Conservation (phyloP, 2,888 invertebrate genomes). For the Nomada ferruginata region DNA sequence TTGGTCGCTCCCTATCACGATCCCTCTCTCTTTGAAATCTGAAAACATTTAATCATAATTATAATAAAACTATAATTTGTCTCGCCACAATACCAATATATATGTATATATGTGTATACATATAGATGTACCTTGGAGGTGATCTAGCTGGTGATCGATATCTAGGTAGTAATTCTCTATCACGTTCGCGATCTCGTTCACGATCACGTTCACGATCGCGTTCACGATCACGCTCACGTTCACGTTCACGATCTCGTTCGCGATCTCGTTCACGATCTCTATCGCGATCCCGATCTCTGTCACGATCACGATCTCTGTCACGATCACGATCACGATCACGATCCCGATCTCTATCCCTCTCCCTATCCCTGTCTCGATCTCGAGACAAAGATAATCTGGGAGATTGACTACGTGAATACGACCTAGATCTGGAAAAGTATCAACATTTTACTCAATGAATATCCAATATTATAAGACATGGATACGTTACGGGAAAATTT, state of each 20-base stretch:
- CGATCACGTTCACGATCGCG: slow-evolving; percentile 42
- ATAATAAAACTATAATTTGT: neutral
- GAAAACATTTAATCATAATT: slow-evolving; percentile 37
- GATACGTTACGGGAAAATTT: neutral
- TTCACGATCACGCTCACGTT: slow-evolving; percentile 75
- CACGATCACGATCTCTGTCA: slow-evolving; percentile 47
- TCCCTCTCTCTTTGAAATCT: slow-evolving; percentile 82
- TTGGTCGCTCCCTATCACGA: slow-evolving; percentile 80
- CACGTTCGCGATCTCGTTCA: slow-evolving; percentile 59
- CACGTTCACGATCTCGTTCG: slow-evolving; percentile 75
- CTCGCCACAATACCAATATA: too few relatives aligned
- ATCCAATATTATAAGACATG: slow-evolving; percentile 4
- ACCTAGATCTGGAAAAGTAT: slow-evolving; percentile 87
- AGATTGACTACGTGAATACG: slow-evolving; percentile 87
- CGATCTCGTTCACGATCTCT: slow-evolving; percentile 37
- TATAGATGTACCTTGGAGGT: slow-evolving; percentile 78
- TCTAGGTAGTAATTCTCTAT: slow-evolving; percentile 80
- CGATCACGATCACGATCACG: slow-evolving; percentile 59
- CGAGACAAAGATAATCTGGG: slow-evolving; percentile 85
- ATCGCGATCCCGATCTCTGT: slow-evolving; percentile 67
- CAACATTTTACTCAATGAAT: slow-evolving; percentile 5
- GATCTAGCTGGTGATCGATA: slow-evolving; percentile 82
- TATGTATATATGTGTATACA: neutral
- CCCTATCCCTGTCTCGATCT: slow-evolving; percentile 80
- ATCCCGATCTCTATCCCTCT: slow-evolving; percentile 78